These are phyloP conservation scores for Myathropa florea DNA, from an alignment of 2,888 invertebrate species.

Conservation along the genomic window DNA sequence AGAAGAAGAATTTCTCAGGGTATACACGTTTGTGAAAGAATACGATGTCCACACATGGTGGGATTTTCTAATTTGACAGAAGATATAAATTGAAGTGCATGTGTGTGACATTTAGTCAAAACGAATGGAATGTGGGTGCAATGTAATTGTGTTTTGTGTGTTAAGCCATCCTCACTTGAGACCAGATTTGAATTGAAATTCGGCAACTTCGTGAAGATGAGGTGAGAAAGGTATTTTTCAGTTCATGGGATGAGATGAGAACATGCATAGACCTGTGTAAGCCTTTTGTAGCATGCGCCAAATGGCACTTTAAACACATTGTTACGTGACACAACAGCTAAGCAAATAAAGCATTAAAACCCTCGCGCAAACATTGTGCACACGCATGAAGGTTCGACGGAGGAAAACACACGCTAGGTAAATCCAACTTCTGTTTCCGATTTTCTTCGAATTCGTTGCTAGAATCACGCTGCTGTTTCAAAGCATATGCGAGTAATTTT, in stretches of 20 bases:
- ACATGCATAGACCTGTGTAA: background rate
- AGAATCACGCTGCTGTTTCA: background rate
- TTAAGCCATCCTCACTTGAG: background rate
- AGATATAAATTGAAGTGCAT: conserved; percentile 22
- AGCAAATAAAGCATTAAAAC: background rate
- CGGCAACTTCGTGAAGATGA: no score
- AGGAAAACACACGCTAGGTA: background rate
- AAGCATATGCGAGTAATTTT: background rate
- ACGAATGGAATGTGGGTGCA: background rate
- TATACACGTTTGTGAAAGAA: background rate
- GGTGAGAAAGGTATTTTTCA: background rate
- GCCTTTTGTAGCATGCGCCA: background rate
- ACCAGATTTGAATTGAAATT: background rate
- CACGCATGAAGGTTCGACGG: background rate
- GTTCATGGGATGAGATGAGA: no score
- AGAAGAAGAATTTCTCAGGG: conserved; percentile 46
- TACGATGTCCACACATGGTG: conserved; percentile 41
- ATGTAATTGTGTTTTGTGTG: background rate
- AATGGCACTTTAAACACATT: background rate
- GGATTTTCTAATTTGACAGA: conserved; percentile 48
- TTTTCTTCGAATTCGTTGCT: background rate
- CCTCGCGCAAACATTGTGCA: background rate
- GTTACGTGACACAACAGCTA: background rate
- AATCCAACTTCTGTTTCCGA: background rate
- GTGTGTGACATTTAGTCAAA: conserved; percentile 11